These are phyloP conservation scores for Salvator merianae DNA, from an alignment of 2,113 vertebrate species.

Conservation along the genomic window DNA sequence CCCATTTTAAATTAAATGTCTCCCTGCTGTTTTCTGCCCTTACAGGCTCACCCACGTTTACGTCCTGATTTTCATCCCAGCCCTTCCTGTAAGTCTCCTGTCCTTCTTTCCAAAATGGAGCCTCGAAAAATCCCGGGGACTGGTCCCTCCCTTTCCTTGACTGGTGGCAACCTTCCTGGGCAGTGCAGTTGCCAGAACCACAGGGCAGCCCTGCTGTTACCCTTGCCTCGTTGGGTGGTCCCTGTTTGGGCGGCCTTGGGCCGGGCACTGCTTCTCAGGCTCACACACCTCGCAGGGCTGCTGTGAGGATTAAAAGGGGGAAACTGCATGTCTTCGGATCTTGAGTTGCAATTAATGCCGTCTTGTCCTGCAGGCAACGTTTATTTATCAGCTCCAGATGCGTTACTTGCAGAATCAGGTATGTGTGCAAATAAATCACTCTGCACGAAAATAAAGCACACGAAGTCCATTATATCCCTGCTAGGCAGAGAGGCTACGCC, in stretches of 20 bases:
- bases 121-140: too few species aligned
- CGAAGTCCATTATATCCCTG: too few species aligned
- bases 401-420: slow-evolving; percentile 90
- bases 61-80: slow-evolving; percentile 78
- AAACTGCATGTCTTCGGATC: too few species aligned
- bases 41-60: slow-evolving; percentile 80
- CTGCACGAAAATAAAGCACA: too few species aligned
- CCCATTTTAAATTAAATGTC: background rate
- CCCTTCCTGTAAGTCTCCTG: slow-evolving; percentile 84
- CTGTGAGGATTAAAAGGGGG: too few species aligned
- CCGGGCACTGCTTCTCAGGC: too few species aligned
- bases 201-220: too few species aligned
- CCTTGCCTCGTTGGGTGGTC: background rate
- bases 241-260: too few species aligned
- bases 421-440: background rate
- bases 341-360: background rate
- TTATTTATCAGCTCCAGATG: slow-evolving; percentile 80
- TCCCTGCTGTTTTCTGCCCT: background rate
- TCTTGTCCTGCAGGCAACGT: slow-evolving; percentile 76
- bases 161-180: too few species aligned
- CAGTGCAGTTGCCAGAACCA: too few species aligned
- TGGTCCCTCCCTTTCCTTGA: background rate
- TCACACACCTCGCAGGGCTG: too few species aligned
- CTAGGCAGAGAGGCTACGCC: too few species aligned
- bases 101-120: accelerated